Base-by-base conservation (phyloP, 2,888 invertebrate species). In the Pseudococcus viburni region DNA sequence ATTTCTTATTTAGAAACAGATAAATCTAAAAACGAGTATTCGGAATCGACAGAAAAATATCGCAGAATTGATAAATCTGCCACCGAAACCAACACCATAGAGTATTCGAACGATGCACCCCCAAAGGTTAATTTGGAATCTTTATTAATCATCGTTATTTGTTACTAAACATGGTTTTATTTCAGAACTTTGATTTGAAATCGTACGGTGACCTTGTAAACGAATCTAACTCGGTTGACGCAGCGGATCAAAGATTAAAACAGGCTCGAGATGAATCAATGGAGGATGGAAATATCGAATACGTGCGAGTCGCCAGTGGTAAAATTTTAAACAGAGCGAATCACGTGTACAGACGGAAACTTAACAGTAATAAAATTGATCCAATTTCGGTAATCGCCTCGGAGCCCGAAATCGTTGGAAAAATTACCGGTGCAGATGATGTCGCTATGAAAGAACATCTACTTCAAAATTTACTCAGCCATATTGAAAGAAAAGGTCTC, bases 241-340 rank as follows among this genome's bases (percentile, higher is more conserved):
- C 9, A 3, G 3, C 73, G 15, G 33, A 73, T 17, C 73, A 33
- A 17, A 33, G 17, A 33, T 33, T 33, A 5, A 19, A 33, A 33
- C 15, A 17, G 6, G 15, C 33, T 33, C 5, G 0, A 33, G 33
- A 73, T 73, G 33, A 73, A 33, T 33, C 73, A 3, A 15, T n/a
- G 8, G 42, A 86, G 0, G 68, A 51, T 17, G 86, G 77, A 4
- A 22, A 87, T 48, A n/a, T 26, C 3, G 86, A 87, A 48, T 87
- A 77, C 33, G 86, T 87, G 12, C 86, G 77, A 26, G 86, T 87
- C 15, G 86, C 77, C 9, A 73, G 77, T 33, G 86, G 86, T 33
- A 87, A 87, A 77, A 87, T 87, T 51, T 46, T 87, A 39, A 87
- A 87, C 51, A 73, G 86, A 19, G 77, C 86, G 8, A 87, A 87